phyloP scores from a whole-genome alignment of 2,888 invertebrate species.

The Eupithecia tripunctaria region DNA sequence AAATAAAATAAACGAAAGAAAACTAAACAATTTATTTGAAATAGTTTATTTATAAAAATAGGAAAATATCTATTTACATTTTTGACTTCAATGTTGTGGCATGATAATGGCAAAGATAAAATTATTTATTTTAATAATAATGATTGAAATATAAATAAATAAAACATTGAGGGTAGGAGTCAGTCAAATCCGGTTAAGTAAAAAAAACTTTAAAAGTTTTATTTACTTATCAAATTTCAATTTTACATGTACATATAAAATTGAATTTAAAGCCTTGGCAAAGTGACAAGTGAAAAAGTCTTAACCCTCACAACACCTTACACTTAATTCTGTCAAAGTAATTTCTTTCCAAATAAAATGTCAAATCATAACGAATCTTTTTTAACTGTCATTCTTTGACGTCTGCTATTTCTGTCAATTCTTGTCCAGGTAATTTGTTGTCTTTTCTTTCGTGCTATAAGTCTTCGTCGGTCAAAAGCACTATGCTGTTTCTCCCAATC shows the following conservation, averaged over 20 bases:
- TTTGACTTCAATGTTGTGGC: constrained; percentile 32
- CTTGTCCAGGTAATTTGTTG: constrained; percentile 49
- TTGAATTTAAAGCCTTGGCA: not conserved
- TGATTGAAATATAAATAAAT: constrained; percentile 6
- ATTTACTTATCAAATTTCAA: not conserved
- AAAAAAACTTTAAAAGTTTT: not conserved
- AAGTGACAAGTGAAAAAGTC: not conserved
- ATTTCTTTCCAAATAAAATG: constrained; percentile 35
- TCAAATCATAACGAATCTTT: constrained; percentile 29
- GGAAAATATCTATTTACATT: constrained; percentile 28
- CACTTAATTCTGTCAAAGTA: constrained; percentile 23
- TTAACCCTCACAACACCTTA: not conserved
- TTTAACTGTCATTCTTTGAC: not conserved
- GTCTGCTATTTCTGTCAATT: constrained; percentile 37
- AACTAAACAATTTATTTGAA: constrained; percentile 13
- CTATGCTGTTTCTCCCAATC: constrained; percentile 48
- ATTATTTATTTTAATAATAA: constrained; percentile 18
- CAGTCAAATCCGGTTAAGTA: not conserved
- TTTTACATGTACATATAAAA: not conserved
- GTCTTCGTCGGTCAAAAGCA: constrained; percentile 55
- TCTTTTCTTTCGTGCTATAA: constrained; percentile 61
- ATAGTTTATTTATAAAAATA: constrained; percentile 27
- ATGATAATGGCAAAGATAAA: constrained; percentile 34
- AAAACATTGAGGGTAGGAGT: not conserved
- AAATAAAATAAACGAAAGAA: not conserved